Conservation (phyloP, 2,113 vertebrate genomes). For the Cariama cristata region DNA sequence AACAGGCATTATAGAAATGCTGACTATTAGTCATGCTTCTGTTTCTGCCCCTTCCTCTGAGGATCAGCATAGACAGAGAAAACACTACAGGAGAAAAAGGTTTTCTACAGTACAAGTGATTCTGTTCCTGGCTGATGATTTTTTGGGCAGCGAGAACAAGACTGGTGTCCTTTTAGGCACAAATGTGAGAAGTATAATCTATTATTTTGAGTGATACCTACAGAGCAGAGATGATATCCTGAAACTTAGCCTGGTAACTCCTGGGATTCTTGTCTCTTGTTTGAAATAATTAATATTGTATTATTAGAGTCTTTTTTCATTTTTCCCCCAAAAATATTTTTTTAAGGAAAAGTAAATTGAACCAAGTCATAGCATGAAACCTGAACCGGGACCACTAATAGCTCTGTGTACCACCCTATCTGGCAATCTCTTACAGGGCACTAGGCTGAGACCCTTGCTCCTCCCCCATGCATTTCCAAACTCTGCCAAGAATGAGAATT, state of each 20-base stretch:
- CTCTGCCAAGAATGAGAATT: constrained; percentile 30
- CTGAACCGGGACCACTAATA: neutral
- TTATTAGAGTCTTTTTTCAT: neutral
- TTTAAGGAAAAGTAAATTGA: neutral
- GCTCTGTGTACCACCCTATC: neutral
- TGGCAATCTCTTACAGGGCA: neutral
- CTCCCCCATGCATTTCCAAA: neutral
- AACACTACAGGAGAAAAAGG: neutral
- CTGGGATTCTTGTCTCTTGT: neutral
- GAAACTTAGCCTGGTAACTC: neutral
- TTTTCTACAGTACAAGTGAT: neutral
- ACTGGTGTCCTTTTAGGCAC: neutral
- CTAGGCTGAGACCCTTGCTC: neutral
- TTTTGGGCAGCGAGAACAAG: neutral
- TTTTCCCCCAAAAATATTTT: accelerated
- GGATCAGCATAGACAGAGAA: neutral
- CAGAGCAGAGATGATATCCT: neutral
- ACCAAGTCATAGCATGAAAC: neutral
- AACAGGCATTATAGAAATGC: neutral
- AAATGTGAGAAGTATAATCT: neutral
- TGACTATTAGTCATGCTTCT: neutral
- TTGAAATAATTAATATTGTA: neutral
- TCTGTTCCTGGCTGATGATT: neutral
- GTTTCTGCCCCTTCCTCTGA: neutral
- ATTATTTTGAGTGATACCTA: constrained; percentile 3